These are phyloP conservation scores for Tenualosa ilisha DNA, from an alignment of 2,797 vertebrate genomes.

Conservation along the genomic window DNA sequence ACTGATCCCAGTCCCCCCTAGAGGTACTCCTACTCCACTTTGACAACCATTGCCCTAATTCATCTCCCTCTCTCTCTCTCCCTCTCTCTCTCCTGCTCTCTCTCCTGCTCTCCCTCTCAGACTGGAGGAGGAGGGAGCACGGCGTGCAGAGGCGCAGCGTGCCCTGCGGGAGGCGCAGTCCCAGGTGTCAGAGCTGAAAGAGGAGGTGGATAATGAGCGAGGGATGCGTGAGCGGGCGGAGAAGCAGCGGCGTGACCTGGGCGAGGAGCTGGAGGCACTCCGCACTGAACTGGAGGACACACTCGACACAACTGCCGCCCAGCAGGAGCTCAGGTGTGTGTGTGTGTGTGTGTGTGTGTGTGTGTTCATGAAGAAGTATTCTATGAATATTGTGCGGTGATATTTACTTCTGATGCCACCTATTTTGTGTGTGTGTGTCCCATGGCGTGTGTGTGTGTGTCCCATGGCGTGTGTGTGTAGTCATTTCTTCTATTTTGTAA, in stretches of 20 bases:
- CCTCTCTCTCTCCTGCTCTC: not conserved
- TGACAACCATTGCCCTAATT: too few relatives aligned
- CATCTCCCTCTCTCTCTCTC: not conserved
- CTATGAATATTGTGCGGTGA: too few relatives aligned
- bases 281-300: conserved; percentile 89
- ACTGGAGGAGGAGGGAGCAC: conserved; percentile 81
- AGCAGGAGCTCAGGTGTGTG: conserved; percentile 85
- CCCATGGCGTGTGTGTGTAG: not conserved
- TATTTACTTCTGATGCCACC: too few relatives aligned
- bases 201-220: conserved; percentile 87
- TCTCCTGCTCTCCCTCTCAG: conserved; percentile 60
- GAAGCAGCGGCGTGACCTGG: conserved; percentile 86
- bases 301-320: conserved; percentile 86
- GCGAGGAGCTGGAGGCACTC: conserved; percentile 89
- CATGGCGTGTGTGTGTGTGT: not conserved
- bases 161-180: conserved; percentile 82
- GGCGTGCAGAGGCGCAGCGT: conserved; percentile 80
- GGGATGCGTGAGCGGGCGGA: conserved; percentile 83
- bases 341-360: conserved; percentile 5
- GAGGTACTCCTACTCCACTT: too few relatives aligned
- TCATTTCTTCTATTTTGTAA: not conserved
- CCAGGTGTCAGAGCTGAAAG: conserved; percentile 85
- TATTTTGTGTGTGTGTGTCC: too few relatives aligned
- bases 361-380: not conserved
- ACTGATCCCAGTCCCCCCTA: too few relatives aligned